A percentile compares a stretch with the other conserved stretches of the same genome.
Conservation (phyloP, 2,888 invertebrate genomes). For the Rutpela maculata region DNA sequence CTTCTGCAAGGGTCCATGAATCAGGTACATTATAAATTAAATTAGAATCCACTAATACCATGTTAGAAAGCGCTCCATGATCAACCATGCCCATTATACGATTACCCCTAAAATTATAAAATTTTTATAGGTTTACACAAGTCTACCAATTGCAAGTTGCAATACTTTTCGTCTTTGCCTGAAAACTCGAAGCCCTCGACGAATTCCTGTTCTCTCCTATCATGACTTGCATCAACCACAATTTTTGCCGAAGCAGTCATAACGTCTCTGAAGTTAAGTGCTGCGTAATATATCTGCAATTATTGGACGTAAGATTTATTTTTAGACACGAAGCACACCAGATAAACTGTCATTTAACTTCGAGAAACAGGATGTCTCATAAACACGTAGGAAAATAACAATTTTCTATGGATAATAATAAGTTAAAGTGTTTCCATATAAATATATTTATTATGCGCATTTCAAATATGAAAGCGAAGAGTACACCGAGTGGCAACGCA, state of each 20-base stretch:
- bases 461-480: no score
- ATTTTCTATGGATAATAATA: no score
- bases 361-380: no score
- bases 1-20: constrained; percentile 77
- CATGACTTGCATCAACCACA: constrained; percentile 84
- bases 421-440: no score
- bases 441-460: no score
- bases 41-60: constrained; percentile 73
- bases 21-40: constrained; percentile 76
- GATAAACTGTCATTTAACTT: no score
- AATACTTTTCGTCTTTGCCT: constrained; percentile 69
- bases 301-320: no score
- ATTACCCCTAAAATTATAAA: constrained; percentile 56
- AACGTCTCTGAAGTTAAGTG: constrained; percentile 81
- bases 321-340: no score
- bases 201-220: constrained; percentile 79
- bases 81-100: constrained; percentile 74
- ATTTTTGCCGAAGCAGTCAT: constrained; percentile 95
- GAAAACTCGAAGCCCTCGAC: constrained; percentile 82
- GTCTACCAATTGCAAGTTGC: no score
- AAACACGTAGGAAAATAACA: no score
- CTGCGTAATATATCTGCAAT: constrained; percentile 46
- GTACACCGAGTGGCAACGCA: no score
- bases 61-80: constrained; percentile 76
- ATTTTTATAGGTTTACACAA: background rate